Evolutionary conservation across 2,888 invertebrate species (phyloP).

Genomic region (Ligdia adustata): DNA sequence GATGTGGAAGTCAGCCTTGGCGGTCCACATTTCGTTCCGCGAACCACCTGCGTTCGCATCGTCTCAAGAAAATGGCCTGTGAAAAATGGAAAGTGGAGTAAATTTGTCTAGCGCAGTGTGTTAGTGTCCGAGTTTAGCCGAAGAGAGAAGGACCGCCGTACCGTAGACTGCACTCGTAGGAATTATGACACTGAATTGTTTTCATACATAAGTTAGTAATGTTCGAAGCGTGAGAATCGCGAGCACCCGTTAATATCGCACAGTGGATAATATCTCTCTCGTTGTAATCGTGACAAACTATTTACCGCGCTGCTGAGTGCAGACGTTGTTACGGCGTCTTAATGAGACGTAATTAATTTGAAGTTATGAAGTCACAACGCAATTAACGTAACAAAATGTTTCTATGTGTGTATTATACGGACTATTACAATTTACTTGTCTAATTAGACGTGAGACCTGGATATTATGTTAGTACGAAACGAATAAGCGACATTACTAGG

Average conservation of each 20-base stretch:
- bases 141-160: slow-evolving; percentile 52
- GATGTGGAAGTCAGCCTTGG: slow-evolving; percentile 58
- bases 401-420: slow-evolving; percentile 10
- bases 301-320: slow-evolving; percentile 61
- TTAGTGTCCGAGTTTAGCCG: slow-evolving; percentile 67
- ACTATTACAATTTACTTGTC: slow-evolving; percentile 7
- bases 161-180: slow-evolving; percentile 41
- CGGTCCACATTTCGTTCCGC: slow-evolving; percentile 66
- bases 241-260: slow-evolving; percentile 52
- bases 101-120: slow-evolving; percentile 75
- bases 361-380: slow-evolving; percentile 35
- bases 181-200: slow-evolving; percentile 57
- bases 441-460: slow-evolving; percentile 2
- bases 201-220: slow-evolving; percentile 35
- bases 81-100: slow-evolving; percentile 82
- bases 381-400: slow-evolving; percentile 25
- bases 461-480: slow-evolving; percentile 17
- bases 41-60: slow-evolving; percentile 66
- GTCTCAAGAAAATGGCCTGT: slow-evolving; percentile 71
- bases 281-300: slow-evolving; percentile 66
- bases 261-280: slow-evolving; percentile 58
- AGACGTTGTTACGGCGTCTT: slow-evolving; percentile 48
- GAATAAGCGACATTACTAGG: too few relatives aligned
- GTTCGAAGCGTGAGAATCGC: slow-evolving; percentile 63
- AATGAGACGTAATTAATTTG: slow-evolving; percentile 53